Evolutionary conservation across 2,113 vertebrate genomes (phyloP), one percentile per base, ranked within the genome.

Genomic region (Esox niger): DNA sequence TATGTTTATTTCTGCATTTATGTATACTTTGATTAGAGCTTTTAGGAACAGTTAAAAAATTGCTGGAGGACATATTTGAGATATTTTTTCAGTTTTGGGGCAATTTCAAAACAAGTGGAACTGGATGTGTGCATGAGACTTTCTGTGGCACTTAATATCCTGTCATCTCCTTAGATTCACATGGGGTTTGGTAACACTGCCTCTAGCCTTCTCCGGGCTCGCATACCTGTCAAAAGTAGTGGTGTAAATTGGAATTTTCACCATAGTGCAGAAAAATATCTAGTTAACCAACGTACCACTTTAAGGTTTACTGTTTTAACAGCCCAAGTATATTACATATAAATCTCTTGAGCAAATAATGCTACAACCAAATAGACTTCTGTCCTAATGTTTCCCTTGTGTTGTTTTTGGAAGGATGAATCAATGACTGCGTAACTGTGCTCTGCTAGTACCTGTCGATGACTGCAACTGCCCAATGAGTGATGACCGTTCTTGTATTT

Each of bases 231-330:
- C 25, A 21, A 32, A 11, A 46, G 5, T 64, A 56, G 1, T 47
- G 66, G 70, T 65, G 63, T 70, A 64, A 70, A 62, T 73, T 66
- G 47, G 66, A 74, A 69, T 74, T 77, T 75, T 54, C 65, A 74
- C 65, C 25, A 68, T 64, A 1, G 38, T 29, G 57, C 68, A 49
- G 33, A 26, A 54, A 69, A 46, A 62, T 59, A 32, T 62, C 65
- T 27, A 69, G 27, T 58, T 67, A 65, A 21, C 29, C 23, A 23
- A 23, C n/a, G 25, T 23, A 55, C 52, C 56, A 59, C 29, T 59
- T 20, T 20, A 4, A 31, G 13, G 56, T 59, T 31, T 20, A 30
- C 11, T 30, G 17, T 31, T n/a, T 30, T 8, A 27, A 10, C 56
- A 9, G 52, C 26, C 35, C 29, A n/a, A 30, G 29, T 59, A 27